Evolutionary conservation across 2,888 invertebrate genomes (phyloP).

Genomic region (Notocelia uddmanniana): DNA sequence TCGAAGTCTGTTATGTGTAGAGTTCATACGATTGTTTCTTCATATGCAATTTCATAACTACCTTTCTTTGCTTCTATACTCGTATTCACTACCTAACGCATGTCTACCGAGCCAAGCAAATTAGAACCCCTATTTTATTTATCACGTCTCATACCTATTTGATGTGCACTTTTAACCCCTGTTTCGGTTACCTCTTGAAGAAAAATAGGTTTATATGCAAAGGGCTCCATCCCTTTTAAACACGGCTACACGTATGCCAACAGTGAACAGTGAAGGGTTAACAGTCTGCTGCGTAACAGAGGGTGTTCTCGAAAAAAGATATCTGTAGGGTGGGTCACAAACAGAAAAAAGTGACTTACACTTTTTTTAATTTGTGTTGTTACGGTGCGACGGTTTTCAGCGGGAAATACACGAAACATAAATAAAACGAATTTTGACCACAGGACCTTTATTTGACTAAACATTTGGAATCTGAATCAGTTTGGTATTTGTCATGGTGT

Average conservation of each 20-base stretch:
- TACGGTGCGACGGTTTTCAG: conserved; percentile 2
- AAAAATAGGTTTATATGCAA: conserved; percentile 60
- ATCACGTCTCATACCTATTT: conserved; percentile 44
- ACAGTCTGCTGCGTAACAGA: conserved; percentile 77
- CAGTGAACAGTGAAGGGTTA: conserved; percentile 77
- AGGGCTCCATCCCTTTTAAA: conserved; percentile 64
- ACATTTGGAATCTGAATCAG: not conserved
- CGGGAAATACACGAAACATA: not conserved
- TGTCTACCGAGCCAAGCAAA: conserved; percentile 3
- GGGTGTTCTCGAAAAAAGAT: conserved; percentile 65
- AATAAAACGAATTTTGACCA: not conserved
- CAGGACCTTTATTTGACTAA: not conserved
- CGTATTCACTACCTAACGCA: not conserved
- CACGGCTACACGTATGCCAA: conserved; percentile 67
- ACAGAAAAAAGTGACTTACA: conserved; percentile 51
- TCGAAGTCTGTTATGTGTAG: too few species aligned
- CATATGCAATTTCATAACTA: not conserved
- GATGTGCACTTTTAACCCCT: conserved; percentile 50
- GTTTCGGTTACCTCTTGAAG: conserved; percentile 51
- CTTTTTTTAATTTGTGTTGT: conserved; percentile 27
- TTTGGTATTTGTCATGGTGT: too few species aligned
- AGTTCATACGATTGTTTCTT: too few species aligned
- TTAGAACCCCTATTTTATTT: conserved; percentile 41
- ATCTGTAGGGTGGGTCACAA: conserved; percentile 65
- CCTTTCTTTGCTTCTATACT: not conserved